These are phyloP conservation scores for Busseola fusca DNA, from an alignment of 2,888 invertebrate genomes.

Conservation along the genomic window DNA sequence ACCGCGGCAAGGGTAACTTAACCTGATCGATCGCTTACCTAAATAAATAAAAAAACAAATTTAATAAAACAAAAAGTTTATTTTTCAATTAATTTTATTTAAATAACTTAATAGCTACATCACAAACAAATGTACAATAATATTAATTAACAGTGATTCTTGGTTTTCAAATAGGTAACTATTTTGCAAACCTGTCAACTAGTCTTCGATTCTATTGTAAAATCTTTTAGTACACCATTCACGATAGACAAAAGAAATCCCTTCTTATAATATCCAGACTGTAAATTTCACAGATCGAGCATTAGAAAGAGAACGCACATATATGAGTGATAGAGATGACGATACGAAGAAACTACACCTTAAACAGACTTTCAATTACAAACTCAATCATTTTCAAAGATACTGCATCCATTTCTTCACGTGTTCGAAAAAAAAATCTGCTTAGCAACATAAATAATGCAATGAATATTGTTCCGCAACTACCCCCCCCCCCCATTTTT, in stretches of 20 bases:
- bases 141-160: conserved; percentile 47
- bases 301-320: not conserved
- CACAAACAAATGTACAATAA: conserved; percentile 61
- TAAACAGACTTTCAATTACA: too few relatives aligned
- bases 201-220: conserved; percentile 27
- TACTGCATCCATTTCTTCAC: too few relatives aligned
- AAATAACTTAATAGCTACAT: conserved; percentile 58
- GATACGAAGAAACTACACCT: not conserved
- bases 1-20: too few relatives aligned
- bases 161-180: conserved; percentile 15
- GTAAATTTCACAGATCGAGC: not conserved
- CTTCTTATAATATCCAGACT: not conserved
- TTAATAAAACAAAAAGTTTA: conserved; percentile 30
- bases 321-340: not conserved
- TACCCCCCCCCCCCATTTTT: too few relatives aligned
- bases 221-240: conserved; percentile 9
- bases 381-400: too few relatives aligned
- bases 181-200: conserved; percentile 27
- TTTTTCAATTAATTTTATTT: conserved; percentile 54
- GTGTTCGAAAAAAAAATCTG: too few relatives aligned
- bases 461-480: too few relatives aligned
- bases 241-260: not conserved
- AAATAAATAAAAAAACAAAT: not conserved
- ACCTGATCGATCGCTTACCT: too few relatives aligned
- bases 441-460: too few relatives aligned